Conservation (phyloP, 2,113 vertebrate species). For the Herpetotheres cachinnans region DNA sequence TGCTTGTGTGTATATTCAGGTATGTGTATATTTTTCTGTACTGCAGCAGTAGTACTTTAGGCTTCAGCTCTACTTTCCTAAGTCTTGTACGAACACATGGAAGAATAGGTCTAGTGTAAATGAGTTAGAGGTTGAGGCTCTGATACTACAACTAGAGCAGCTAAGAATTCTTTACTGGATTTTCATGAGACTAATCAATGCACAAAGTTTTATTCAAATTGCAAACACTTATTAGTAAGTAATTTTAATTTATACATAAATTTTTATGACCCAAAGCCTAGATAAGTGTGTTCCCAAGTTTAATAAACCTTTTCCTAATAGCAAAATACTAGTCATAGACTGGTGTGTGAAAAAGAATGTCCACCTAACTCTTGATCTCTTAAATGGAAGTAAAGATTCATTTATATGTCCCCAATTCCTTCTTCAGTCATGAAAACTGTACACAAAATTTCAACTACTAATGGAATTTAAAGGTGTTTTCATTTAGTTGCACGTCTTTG, state of each 20-base stretch:
- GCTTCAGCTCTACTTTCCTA: neutral
- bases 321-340: neutral
- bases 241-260: neutral
- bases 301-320: neutral
- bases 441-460: neutral
- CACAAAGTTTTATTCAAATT: neutral
- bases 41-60: neutral
- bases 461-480: neutral
- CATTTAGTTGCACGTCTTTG: neutral
- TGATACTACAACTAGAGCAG: neutral
- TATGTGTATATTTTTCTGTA: neutral
- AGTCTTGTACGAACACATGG: neutral
- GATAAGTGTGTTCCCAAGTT: neutral
- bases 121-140: neutral
- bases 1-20: neutral
- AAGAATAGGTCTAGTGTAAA: neutral
- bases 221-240: neutral
- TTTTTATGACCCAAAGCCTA: neutral
- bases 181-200: neutral
- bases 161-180: neutral
- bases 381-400: neutral
- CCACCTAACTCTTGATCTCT: neutral
- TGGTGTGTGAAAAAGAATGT: neutral
- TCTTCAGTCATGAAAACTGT: neutral
- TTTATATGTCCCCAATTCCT: neutral